Evolutionary conservation across 2,888 invertebrate genomes (phyloP), one percentile per base, ranked within the genome.

Genomic region (Ormyrus thymus): DNA sequence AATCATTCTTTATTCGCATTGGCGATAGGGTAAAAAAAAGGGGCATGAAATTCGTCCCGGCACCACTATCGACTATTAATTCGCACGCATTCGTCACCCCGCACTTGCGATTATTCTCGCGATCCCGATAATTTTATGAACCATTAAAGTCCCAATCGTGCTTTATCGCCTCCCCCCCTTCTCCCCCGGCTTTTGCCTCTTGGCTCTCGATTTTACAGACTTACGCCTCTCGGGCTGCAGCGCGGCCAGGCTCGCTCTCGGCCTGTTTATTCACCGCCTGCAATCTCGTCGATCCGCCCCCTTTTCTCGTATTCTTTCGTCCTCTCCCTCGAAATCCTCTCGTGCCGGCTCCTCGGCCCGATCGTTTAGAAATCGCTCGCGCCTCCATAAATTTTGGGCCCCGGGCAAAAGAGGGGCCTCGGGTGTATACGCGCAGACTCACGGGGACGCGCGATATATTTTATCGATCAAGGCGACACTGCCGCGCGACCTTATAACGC

Each of bases 301-400:
- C 64, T 50, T 46, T 65, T 70, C 64, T 76, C 43, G 50, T 62
- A 69, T 69, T 69, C 76, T 15, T 56, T 43, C 51, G 7, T 46
- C 29, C 56, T 13, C 3, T 50, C 43, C 15, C 55, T 68, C 50
- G 51, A 43, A 59, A 66, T 55, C 45, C 50, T 61, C 46, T 46
- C 51, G 11, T 59, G 48, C 58, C 65, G 70, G 46, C 50, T 50
- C 8, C 50, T 50, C 10, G 7, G 11, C n/a, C 2, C 13, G 51
- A 55, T 78, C 73, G 78, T 65, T 78, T 78, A 78, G 74, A 78
- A 78, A 70, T 75, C 79, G 61, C 71, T 75, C 79, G 61, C 71
- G 79, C 71, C 75, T 56, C 75, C 76, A 79, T 79, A 79, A 79
- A 79, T 79, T 76, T 72, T 66, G 75, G 48, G 56, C 48, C 46